These are phyloP conservation scores for Callipepla californica DNA, from an alignment of 2,113 vertebrate genomes.

Conservation along the genomic window DNA sequence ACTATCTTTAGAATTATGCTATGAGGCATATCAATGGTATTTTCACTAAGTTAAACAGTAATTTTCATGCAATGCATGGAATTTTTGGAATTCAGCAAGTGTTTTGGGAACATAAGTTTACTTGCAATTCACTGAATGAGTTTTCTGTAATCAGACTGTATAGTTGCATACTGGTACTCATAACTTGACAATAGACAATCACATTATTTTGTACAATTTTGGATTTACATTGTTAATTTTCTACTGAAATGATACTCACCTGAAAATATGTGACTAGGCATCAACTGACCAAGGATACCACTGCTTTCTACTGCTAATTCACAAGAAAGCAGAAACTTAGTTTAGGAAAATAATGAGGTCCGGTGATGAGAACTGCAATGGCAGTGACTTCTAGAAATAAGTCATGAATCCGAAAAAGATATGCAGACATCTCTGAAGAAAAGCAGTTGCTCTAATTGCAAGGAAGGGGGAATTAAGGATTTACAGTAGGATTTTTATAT, in stretches of 20 bases:
- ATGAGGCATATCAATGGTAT: neutral
- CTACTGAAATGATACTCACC: neutral
- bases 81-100: neutral
- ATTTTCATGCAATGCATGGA: neutral
- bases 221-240: neutral
- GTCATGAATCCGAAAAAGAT: neutral
- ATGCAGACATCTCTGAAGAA: neutral
- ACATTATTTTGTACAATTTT: neutral
- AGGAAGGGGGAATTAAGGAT: neutral
- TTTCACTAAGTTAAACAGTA: neutral
- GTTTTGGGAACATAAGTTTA: neutral
- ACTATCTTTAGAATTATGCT: neutral
- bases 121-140: neutral
- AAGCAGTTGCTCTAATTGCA: neutral
- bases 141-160: neutral
- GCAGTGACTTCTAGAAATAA: neutral
- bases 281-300: neutral
- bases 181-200: accelerated
- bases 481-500: neutral
- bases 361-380: neutral
- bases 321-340: neutral
- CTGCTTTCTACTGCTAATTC: neutral
- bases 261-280: neutral
- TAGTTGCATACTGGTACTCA: neutral
- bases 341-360: neutral